Evolutionary conservation across 2,797 vertebrate genomes (phyloP), one percentile per base, ranked within the genome.

Genomic region (Schizothorax lantsangensis): DNA sequence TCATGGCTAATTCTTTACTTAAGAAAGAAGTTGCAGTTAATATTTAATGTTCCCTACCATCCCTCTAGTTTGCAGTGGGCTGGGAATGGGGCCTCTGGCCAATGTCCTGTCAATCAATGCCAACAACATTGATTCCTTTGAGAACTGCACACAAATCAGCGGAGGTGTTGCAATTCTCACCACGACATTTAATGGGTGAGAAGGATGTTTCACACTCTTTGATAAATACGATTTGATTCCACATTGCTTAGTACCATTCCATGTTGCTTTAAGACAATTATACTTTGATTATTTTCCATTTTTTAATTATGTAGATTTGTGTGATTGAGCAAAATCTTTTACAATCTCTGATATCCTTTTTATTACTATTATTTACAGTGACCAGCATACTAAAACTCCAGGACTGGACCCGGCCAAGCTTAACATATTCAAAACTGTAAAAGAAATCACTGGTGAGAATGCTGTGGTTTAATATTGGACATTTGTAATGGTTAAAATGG

Each of bases 121-220:
- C 82, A 96, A 96, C 79, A 99, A 99, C 90, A 99, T 99, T 0
- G 96, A 97, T 79, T 96, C 96, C 80, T 99, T 99, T 93, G 96
- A 94, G 93, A 98, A 99, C 89, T 99, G 98, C 91, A 99, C 98
- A 0, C 96, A 95, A 88, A 98, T 99, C 92, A 97, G 95, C 0
- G 98, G 98, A 3, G 96, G 97, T 0, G 95, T 99, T 23, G 93
- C 91, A 30, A 95, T 99, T 90, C 95, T 99, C 49, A 87, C 91
- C 5, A 95, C 97, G 0, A 96, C 97, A 0, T 95, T 97, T 91
- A 15, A 89, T 6, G 98, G 98, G 98, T 99, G 90, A 96, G 96
- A 79, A 85, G 2, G 21, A 79, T 40, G 6, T 40, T 79, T 40
- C 23, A 79, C 2, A 26, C 4, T 40, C 36, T 79, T 21, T 73